These are phyloP conservation scores for Peromyscus californicus DNA, from an alignment of 2,113 vertebrate species.

Conservation along the genomic window DNA sequence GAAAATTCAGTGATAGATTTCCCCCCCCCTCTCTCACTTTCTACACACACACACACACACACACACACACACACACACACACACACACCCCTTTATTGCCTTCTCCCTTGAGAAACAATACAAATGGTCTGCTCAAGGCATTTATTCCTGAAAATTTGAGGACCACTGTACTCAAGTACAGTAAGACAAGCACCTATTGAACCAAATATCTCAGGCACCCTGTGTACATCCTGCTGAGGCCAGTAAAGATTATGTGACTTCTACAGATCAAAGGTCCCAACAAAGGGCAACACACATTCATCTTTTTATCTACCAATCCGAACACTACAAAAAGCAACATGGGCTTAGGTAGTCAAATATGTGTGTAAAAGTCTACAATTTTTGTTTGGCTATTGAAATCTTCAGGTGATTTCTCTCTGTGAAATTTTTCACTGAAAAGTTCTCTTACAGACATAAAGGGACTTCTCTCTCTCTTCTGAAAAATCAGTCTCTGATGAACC, in stretches of 20 bases:
- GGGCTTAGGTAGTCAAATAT: neutral
- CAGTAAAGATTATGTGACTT: neutral
- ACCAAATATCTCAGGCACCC: neutral
- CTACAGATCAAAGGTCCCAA: slow-evolving; percentile 4
- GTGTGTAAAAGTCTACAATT: neutral
- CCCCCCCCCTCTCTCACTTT: neutral
- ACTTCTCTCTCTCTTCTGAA: neutral
- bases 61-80: neutral
- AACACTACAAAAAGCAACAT: neutral
- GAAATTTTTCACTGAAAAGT: neutral
- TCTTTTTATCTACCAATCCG: neutral
- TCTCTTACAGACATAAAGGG: neutral
- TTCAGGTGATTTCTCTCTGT: neutral
- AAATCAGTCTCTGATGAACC: neutral
- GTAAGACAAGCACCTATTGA: neutral
- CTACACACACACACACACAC: neutral
- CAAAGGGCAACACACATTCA: neutral
- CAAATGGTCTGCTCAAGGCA: neutral
- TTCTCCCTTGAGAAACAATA: slow-evolving; percentile 11
- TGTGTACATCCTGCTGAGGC: slow-evolving; percentile 6
- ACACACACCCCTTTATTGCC: neutral
- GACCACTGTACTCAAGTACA: neutral
- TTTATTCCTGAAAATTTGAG: neutral
- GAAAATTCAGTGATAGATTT: neutral
- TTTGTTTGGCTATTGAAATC: slow-evolving; percentile 12